Evolutionary conservation across 1,140 invertebrate species (phyloP).

Genomic region (Heliconius congener): DNA sequence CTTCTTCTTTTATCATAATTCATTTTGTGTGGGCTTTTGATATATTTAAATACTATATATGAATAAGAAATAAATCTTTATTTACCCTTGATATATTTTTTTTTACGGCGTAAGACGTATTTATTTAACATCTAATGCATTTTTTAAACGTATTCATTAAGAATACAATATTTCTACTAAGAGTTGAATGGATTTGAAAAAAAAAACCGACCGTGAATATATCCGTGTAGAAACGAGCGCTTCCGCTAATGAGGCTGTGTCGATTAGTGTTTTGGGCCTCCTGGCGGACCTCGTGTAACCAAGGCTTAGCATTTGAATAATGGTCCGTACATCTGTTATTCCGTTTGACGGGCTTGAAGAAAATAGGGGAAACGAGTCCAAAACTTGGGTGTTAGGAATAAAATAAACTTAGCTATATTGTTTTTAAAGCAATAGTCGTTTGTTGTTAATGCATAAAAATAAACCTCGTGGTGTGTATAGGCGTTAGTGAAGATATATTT

Average conservation of each 20-base stretch:
- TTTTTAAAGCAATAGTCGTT: background rate
- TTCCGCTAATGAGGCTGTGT: conserved; percentile 58
- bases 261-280: conserved; percentile 53
- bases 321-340: conserved; percentile 29
- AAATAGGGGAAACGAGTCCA: conserved; percentile 9
- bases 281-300: conserved; percentile 31
- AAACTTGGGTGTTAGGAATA: background rate
- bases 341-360: conserved; percentile 21
- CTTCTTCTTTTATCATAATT: background rate
- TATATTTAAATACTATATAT: background rate
- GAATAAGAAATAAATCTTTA: background rate
- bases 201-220: conserved; percentile 51
- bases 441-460: background rate
- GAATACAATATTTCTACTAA: conserved; percentile 11
- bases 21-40: background rate
- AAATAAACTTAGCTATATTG: background rate
- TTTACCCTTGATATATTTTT: background rate
- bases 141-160: conserved; percentile 63
- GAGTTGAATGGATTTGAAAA: conserved; percentile 30
- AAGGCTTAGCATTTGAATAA: conserved; percentile 35
- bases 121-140: conserved; percentile 30
- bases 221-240: conserved; percentile 54
- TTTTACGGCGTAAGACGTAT: background rate
- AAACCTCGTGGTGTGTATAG: too few relatives aligned
- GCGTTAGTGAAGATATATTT: too few relatives aligned